Evolutionary conservation across 2,113 vertebrate species (phyloP).

Genomic region (Pelecanus crispus): DNA sequence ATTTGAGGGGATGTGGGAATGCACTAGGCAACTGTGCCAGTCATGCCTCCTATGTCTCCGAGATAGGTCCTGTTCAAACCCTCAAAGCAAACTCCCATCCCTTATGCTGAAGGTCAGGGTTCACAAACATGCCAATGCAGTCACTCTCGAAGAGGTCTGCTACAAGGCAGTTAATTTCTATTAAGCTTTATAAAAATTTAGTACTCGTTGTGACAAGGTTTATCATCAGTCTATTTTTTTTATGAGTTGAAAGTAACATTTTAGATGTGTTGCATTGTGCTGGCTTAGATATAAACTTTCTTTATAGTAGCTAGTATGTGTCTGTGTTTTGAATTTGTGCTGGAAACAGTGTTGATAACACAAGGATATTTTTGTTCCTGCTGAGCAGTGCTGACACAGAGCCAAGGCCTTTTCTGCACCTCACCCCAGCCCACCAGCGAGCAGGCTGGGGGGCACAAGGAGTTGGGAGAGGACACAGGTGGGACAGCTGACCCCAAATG

Average conservation of each 20-base stretch:
- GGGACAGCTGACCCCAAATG: no score
- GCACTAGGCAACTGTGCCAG: background rate
- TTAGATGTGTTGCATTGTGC: background rate
- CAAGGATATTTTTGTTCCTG: no score
- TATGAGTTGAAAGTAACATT: background rate
- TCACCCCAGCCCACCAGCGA: no score
- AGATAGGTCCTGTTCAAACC: background rate
- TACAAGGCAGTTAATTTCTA: background rate
- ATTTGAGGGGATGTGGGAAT: background rate
- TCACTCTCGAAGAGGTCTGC: background rate
- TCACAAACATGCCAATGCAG: background rate
- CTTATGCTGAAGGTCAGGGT: background rate
- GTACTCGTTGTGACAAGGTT: background rate
- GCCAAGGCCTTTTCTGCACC: no score
- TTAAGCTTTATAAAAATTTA: background rate
- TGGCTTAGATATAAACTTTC: no score
- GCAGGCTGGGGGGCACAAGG: no score
- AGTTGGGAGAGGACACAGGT: no score
- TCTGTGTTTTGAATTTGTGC: no score
- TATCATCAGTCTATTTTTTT: background rate
- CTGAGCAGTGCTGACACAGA: no score
- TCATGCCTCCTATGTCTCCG: background rate
- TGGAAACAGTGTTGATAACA: no score
- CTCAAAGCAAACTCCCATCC: background rate
- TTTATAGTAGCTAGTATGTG: no score